Evolutionary conservation across 2,888 invertebrate species (phyloP), one percentile per base, ranked within the genome.

Genomic region (Drosophila atroscutellata): DNA sequence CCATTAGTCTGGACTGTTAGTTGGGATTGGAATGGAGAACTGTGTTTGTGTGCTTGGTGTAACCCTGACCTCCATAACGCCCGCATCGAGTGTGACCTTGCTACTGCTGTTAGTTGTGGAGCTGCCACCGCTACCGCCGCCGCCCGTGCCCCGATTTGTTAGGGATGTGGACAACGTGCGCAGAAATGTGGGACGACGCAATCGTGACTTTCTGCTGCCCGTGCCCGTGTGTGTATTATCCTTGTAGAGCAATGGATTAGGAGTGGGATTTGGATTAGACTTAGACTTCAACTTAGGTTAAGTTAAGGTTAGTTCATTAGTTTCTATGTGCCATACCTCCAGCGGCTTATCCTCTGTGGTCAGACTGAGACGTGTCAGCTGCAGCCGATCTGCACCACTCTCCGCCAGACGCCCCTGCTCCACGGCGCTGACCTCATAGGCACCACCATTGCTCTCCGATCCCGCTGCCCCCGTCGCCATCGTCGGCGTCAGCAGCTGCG

Each of bases 301-400:
- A 9, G 2, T n/a, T 54, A 28, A 32, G 20, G 52, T 78, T 81
- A 75, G 51, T 37, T 51, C 4, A 32, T 57, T 2, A 9, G 18
- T 28, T 34, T n/a, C 20, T 8, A 32, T 30, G n/a, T 18, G 24
- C 13, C n/a, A 1, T 30, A 91, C 97, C 95, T 97, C 97, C 49
- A 97, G 93, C 1, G 97, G 97, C 93, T 96, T 97, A 50, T 96
- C 96, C 51, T 73, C 84, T 0, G 51, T 42, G 18, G 54, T 42
- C 61, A 78, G 47, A 56, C 82, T 90, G 8, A 83, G 68, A 3
- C 76, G 72, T 30, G 65, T 69, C 51, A 77, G 15, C 26, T 80
- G 79, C 30, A 71, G 32, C 59, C 80, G 75, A 4, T 81, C 73
- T 3, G 56, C 47, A 0, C 77, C 64, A 20, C 72, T 32, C n/a